phyloP scores from a whole-genome alignment of 2,888 invertebrate species.

The Cosmopolites sordidus region DNA sequence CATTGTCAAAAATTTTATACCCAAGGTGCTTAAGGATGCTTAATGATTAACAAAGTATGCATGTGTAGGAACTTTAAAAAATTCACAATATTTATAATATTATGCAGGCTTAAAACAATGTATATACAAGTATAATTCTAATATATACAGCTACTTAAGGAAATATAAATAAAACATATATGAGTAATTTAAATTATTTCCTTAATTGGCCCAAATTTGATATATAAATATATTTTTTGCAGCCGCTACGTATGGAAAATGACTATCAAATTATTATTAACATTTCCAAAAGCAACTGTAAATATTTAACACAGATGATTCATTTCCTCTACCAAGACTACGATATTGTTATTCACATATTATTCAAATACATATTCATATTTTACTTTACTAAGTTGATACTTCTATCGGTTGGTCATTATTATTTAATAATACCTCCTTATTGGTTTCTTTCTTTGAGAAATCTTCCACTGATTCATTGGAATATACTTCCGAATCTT shows the following conservation, averaged over 20 bases:
- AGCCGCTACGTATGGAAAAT: no score
- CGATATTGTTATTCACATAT: conserved; percentile 4
- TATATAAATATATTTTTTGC: no score
- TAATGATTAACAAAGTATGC: conserved; percentile 33
- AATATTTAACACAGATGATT: conserved; percentile 23
- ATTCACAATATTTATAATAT: conserved; percentile 19
- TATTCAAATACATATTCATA: not conserved
- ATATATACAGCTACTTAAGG: not conserved
- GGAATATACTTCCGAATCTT: conserved; percentile 46
- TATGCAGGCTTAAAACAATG: conserved; percentile 15
- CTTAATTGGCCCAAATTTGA: no score
- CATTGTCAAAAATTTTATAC: conserved; percentile 15
- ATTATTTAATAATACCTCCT: conserved; percentile 56
- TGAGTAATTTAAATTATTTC: no score
- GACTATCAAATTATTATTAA: not conserved
- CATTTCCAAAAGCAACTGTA: not conserved
- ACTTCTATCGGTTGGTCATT: conserved; percentile 59
- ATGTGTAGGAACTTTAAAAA: conserved; percentile 40
- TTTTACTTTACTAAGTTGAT: conserved; percentile 51
- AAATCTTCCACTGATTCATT: conserved; percentile 40
- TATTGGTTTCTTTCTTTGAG: conserved; percentile 47
- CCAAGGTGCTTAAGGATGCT: conserved; percentile 22
- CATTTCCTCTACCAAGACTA: conserved; percentile 11
- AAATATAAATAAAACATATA: not conserved
- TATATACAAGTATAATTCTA: conserved; percentile 2